phyloP scores from a whole-genome alignment of 1,140 invertebrate species.

The Eumeta japonica region DNA sequence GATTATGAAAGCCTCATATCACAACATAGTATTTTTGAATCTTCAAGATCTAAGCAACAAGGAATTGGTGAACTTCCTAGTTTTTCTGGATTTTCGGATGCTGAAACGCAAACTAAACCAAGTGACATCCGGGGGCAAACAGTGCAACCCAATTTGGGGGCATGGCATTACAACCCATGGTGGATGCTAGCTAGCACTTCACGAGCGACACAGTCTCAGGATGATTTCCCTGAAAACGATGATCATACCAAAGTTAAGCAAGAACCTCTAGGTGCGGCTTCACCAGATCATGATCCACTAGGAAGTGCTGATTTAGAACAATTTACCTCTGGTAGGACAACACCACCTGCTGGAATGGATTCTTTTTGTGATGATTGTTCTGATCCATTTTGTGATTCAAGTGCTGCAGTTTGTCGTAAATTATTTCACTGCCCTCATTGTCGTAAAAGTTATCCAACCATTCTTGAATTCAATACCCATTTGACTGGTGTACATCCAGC shows the following conservation, averaged over 20 bases:
- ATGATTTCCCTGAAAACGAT: slow-evolving; percentile 45
- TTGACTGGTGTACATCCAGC: slow-evolving; percentile 53
- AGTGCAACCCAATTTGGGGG: slow-evolving; percentile 36
- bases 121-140: slow-evolving; percentile 39
- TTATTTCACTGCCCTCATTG: slow-evolving; percentile 56
- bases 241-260: slow-evolving; percentile 53
- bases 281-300: slow-evolving; percentile 40
- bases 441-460: slow-evolving; percentile 54
- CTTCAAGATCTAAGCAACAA: slow-evolving; percentile 38
- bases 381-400: slow-evolving; percentile 55
- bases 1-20: slow-evolving; percentile 54
- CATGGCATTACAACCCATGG: slow-evolving; percentile 58
- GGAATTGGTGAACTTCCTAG: slow-evolving; percentile 31
- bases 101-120: slow-evolving; percentile 52
- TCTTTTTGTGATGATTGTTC: slow-evolving; percentile 55
- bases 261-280: slow-evolving; percentile 38
- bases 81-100: slow-evolving; percentile 53
- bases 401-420: slow-evolving; percentile 46
- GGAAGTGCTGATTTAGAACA: slow-evolving; percentile 34
- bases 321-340: slow-evolving; percentile 28
- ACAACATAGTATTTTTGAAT: slow-evolving; percentile 53
- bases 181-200: slow-evolving; percentile 57
- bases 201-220: slow-evolving; percentile 37
- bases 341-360: slow-evolving; percentile 42
- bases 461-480: slow-evolving; percentile 55